These are phyloP conservation scores for Callyntrura sp. DNA, from an alignment of 2,888 invertebrate species.

Conservation along the genomic window DNA sequence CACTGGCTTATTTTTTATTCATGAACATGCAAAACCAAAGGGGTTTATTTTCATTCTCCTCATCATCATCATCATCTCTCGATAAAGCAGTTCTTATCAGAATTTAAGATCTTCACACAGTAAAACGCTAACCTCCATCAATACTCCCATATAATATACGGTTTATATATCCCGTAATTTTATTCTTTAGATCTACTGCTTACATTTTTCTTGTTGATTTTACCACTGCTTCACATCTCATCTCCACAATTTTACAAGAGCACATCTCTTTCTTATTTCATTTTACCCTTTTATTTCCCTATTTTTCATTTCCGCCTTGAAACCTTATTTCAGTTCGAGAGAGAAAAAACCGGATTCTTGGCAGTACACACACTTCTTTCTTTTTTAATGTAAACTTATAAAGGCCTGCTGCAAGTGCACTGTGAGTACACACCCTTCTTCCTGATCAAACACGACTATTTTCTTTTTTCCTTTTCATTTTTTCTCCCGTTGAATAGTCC, in stretches of 20 bases:
- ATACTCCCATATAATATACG: not conserved
- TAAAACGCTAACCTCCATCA: not conserved
- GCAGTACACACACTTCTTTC: not conserved
- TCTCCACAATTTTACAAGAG: not conserved
- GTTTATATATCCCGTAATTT: not conserved
- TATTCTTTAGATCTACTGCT: not conserved
- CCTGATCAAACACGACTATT: no score
- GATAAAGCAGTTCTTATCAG: slow-evolving; percentile 21
- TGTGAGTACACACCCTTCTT: no score
- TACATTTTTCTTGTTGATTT: not conserved
- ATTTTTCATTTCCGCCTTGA: no score
- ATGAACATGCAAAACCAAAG: no score
- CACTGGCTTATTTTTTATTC: not conserved
- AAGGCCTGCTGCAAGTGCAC: not conserved
- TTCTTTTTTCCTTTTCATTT: slow-evolving; percentile 21
- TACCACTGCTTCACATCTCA: not conserved
- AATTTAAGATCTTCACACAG: slow-evolving; percentile 12
- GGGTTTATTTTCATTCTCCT: not conserved
- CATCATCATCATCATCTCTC: not conserved
- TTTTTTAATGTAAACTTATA: not conserved
- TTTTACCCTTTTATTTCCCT: no score
- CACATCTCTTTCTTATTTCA: not conserved
- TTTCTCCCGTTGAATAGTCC: not conserved
- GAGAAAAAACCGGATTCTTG: slow-evolving; percentile 1
- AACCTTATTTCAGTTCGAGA: slow-evolving; percentile 11